Conservation (phyloP, 1,140 invertebrate species). For the Saccostrea echinata region DNA sequence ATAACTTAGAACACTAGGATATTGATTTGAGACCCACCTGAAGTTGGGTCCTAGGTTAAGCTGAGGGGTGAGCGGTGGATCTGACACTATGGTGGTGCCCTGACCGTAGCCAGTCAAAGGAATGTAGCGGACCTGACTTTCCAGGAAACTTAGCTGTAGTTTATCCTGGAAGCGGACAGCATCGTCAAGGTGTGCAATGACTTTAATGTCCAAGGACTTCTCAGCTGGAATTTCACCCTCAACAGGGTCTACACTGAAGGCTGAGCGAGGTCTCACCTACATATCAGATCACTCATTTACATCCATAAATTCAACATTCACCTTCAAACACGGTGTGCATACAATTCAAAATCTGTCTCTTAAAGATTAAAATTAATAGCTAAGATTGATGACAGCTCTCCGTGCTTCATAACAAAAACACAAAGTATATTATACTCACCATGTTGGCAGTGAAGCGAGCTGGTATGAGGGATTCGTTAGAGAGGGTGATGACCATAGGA, state of each 20-base stretch:
- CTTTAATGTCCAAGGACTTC: conserved; percentile 68
- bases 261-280: conserved; percentile 74
- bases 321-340: no score
- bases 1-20: no score
- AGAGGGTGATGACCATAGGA: conserved; percentile 72
- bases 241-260: conserved; percentile 75
- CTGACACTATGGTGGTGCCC: conserved; percentile 78
- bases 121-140: conserved; percentile 73
- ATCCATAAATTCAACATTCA: background rate
- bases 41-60: conserved; percentile 79
- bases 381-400: no score
- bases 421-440: conserved; percentile 63
- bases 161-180: conserved; percentile 79
- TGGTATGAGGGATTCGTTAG: conserved; percentile 80
- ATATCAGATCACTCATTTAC: conserved; percentile 39
- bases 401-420: no score
- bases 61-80: conserved; percentile 73
- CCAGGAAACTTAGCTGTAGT: conserved; percentile 76
- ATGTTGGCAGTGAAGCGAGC: conserved; percentile 78
- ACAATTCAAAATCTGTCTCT: no score
- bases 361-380: no score
- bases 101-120: conserved; percentile 75
- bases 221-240: conserved; percentile 76
- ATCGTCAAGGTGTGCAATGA: conserved; percentile 77
- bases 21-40: conserved; percentile 65